A percentile compares a stretch with the other conserved stretches of the same genome.
Evolutionary conservation across 1,140 invertebrate species (phyloP).

Genomic region (Centruroides vittatus): DNA sequence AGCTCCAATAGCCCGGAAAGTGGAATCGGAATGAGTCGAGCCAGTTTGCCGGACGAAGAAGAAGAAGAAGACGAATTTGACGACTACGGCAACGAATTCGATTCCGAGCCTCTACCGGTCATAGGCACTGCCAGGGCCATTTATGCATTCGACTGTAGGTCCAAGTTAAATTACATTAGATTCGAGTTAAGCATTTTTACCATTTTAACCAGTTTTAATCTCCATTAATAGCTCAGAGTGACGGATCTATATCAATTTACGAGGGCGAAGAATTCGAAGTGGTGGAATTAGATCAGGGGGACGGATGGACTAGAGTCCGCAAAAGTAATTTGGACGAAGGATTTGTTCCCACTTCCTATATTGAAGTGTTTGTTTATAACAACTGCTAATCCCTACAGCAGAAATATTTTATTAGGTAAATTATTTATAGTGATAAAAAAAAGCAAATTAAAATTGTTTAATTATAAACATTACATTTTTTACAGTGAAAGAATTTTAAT

Average conservation of each 20-base stretch:
- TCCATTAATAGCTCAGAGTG: slow-evolving; percentile 54
- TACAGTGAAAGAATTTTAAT: no score
- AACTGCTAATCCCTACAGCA: slow-evolving; percentile 4
- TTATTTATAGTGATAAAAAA: no score
- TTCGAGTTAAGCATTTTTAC: neutral
- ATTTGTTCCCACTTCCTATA: slow-evolving; percentile 96
- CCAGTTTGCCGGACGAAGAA: no score
- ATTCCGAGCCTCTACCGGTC: slow-evolving; percentile 35
- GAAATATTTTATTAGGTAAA: no score
- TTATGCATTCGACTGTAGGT: slow-evolving; percentile 86
- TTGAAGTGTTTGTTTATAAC: slow-evolving; percentile 31
- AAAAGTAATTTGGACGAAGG: slow-evolving; percentile 52
- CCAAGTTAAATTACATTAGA: neutral
- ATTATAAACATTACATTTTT: no score
- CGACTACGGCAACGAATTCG: slow-evolving; percentile 5
- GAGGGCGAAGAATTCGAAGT: slow-evolving; percentile 89
- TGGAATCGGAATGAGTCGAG: no score
- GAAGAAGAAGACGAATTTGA: slow-evolving; percentile 23
- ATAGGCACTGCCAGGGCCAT: slow-evolving; percentile 78
- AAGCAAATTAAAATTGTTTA: no score
- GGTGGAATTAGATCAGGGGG: slow-evolving; percentile 93
- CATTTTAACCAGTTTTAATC: no score
- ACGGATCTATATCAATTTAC: slow-evolving; percentile 89
- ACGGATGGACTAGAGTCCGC: slow-evolving; percentile 95
- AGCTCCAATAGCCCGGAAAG: no score